Base-by-base conservation (phyloP, 2,888 invertebrate species). In the Lasius platythorax region DNA sequence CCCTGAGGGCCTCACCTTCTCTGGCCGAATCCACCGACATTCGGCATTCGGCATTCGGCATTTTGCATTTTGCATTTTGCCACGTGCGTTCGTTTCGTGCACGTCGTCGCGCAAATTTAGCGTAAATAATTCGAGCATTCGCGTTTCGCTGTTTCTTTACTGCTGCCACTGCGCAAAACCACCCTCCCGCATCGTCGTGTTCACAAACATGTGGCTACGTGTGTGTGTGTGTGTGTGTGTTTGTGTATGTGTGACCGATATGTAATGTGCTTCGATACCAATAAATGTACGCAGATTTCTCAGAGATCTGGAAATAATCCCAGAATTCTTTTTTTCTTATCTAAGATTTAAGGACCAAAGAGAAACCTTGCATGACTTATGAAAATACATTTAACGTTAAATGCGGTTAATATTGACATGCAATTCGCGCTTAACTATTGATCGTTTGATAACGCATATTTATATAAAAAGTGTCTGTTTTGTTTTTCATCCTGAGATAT, bases 61-160 rank as follows among this genome's bases (percentile, higher is more conserved):
- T 91, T 91, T 89, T 85, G 85, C 91, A 91, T 93, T 93, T 91
- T 91, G 88, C 92, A 92, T 92, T 94, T 93, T 91, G 88, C 89
- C 89, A 85, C 85, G 82, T 76, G 87, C 81, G 83, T 63, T 75
- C 83, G 84, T 46, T 58, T 76, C 84, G 85, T 88, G 82, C 87
- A 79, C 79, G 85, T 76, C 84, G 72, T 61, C 91, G 92, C 46
- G 89, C 92, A 94, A 94, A 94, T 94, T 94, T 92, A 91, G 89
- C 93, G 93, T 93, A 92, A 93, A 93, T 93, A 93, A 94, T 91
- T 90, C 88, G 89, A 91, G 87, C 92, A 91, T 92, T 92, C 84
- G 91, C 90, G 91, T 90, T 89, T 84, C 67, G 74, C 84, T 78
- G 74, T 67, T 73, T 84, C 83, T 58, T 63, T 46, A 72, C 50